phyloP scores from a whole-genome alignment of 1,140 invertebrate species.

The Eriosoma lanigerum region DNA sequence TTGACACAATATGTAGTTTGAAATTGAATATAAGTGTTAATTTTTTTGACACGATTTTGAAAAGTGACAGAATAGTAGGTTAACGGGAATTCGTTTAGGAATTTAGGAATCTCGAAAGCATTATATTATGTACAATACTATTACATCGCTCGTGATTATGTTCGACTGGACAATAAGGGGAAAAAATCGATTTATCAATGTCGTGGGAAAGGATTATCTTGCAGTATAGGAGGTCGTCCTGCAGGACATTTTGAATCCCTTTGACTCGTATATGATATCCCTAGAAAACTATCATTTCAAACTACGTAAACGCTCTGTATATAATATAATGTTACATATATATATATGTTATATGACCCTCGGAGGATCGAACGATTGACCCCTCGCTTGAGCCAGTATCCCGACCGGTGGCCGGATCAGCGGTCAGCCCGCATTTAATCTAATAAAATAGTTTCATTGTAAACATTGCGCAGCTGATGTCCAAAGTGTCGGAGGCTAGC shows the following conservation, averaged over 20 bases:
- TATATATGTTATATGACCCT: neutral
- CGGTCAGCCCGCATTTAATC: slow-evolving; percentile 42
- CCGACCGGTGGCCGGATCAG: neutral
- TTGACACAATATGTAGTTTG: too few relatives aligned
- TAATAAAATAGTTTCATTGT: slow-evolving; percentile 42
- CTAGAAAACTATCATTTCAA: neutral
- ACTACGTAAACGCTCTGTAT: neutral
- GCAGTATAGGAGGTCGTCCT: neutral
- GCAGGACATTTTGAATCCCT: slow-evolving; percentile 1
- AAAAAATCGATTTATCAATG: slow-evolving; percentile 40
- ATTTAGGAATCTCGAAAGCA: neutral
- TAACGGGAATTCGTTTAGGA: neutral
- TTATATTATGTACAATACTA: neutral
- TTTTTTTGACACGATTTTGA: too few relatives aligned
- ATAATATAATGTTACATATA: too few relatives aligned
- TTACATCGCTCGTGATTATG: slow-evolving; percentile 5
- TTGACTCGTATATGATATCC: neutral
- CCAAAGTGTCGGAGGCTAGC: neutral
- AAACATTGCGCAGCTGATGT: slow-evolving; percentile 45
- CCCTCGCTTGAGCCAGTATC: neutral
- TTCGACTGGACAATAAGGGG: neutral
- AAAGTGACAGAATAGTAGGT: too few relatives aligned
- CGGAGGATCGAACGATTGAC: neutral
- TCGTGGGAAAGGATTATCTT: slow-evolving; percentile 32
- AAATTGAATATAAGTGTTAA: too few relatives aligned